A percentile compares a stretch with the other conserved stretches of the same genome.
Conservation (phyloP, 2,797 vertebrate genomes). For the Labeo calbasu region DNA sequence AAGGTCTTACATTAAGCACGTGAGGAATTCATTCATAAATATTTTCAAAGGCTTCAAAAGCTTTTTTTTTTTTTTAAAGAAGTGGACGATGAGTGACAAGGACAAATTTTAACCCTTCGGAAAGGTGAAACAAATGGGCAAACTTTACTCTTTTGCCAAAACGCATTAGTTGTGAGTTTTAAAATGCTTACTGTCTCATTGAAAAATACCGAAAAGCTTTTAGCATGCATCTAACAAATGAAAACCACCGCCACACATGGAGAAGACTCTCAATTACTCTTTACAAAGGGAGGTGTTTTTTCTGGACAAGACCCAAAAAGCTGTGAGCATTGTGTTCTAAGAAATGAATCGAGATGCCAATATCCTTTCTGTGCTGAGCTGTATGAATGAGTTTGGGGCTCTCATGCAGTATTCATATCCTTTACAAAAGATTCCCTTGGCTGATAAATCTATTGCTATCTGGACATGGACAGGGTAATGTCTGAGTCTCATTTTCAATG, state of each 20-base stretch:
- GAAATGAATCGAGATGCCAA: slow-evolving; percentile 62
- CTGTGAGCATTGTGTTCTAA: slow-evolving; percentile 42
- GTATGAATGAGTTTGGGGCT: slow-evolving; percentile 63
- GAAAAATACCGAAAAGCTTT: slow-evolving; percentile 50
- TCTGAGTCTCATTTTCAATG: slow-evolving; percentile 70
- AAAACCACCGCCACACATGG: slow-evolving; percentile 30
- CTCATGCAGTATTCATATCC: slow-evolving; percentile 69
- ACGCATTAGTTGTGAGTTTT: slow-evolving; percentile 37
- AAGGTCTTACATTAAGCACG: slow-evolving; percentile 37
- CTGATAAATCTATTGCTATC: slow-evolving; percentile 64
- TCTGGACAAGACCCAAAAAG: slow-evolving; percentile 52
- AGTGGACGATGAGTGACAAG: slow-evolving; percentile 26
- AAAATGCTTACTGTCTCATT: slow-evolving; percentile 22
- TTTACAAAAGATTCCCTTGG: slow-evolving; percentile 66
- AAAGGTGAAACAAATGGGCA: slow-evolving; percentile 19
- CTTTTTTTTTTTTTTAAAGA: slow-evolving; percentile 12
- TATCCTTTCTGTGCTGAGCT: slow-evolving; percentile 56
- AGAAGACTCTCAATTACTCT: slow-evolving; percentile 44
- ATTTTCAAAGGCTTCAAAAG: slow-evolving; percentile 30
- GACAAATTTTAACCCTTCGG: slow-evolving; percentile 31
- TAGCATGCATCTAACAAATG: slow-evolving; percentile 39
- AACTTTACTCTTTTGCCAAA: slow-evolving; percentile 46
- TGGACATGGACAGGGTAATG: slow-evolving; percentile 62
- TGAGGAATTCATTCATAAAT: slow-evolving; percentile 16
- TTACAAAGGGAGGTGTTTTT: slow-evolving; percentile 51